Conservation (phyloP, 2,797 vertebrate genomes). For the Galagoides demidoff region DNA sequence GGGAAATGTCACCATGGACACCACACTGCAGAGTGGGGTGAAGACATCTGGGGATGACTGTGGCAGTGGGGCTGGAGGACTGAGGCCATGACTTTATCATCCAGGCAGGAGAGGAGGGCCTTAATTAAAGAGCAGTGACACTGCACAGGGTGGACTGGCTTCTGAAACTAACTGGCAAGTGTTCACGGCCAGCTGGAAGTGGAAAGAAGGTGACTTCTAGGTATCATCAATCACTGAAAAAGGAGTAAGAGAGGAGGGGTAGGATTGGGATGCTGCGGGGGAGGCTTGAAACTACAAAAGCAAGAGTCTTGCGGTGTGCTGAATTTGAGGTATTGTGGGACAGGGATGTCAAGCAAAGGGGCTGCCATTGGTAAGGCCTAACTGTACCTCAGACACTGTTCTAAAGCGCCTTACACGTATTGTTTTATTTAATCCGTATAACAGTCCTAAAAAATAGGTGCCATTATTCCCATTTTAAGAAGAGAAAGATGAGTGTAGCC, state of each 20-base stretch:
- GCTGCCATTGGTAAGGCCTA: not conserved
- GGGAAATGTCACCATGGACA: rapidly evolving
- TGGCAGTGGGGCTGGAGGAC: not conserved
- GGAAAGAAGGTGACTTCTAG: not conserved
- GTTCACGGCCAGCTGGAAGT: not conserved
- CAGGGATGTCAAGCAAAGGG: rapidly evolving
- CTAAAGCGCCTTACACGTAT: not conserved
- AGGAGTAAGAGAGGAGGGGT: not conserved
- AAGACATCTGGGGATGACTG: not conserved
- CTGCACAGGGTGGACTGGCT: not conserved
- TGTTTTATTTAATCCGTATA: not conserved
- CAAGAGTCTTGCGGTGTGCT: rapidly evolving
- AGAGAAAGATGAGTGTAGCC: not conserved
- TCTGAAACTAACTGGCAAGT: not conserved
- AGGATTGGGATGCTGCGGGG: not conserved
- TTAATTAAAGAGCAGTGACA: not conserved
- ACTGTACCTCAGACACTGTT: not conserved
- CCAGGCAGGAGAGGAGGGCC: not conserved
- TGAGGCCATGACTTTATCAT: rapidly evolving
- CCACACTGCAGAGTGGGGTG: not conserved
- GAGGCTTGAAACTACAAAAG: not conserved
- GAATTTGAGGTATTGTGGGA: not conserved
- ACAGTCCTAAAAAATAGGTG: not conserved
- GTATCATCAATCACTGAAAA: not conserved
- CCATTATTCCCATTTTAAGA: not conserved